Base-by-base conservation (phyloP, 1,140 invertebrate species). In the Drosophila pseudoobscura region DNA sequence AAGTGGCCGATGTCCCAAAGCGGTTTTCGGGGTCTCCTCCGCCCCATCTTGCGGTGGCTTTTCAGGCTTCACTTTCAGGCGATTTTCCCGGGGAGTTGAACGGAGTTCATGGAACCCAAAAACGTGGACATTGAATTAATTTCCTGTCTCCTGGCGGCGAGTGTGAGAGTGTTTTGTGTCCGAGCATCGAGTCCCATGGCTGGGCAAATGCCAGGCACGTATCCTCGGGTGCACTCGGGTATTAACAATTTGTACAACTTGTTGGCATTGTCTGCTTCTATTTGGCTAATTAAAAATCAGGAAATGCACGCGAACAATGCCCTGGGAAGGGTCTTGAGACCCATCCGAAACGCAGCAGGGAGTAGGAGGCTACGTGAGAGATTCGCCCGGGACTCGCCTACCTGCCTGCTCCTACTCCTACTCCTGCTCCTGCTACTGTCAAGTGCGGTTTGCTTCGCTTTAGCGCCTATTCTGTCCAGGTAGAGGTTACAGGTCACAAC, bases 231-330 rank as follows among this genome's bases (percentile, higher is more conserved):
- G 24, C 20, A 11, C 5, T 22, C 58, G 15, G 24, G 35, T 24
- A 35, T 44, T 15, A 46, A 46, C 69, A 50, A 15, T 75, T 68
- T 75, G 71, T 43, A 51, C 54, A 69, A 62, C 26, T 39, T 47
- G 24, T 56, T 56, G 50, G 41, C 65, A 56, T 56, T 69, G 65
- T 69, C 43, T 6, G 17, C 6, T 49, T 68, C 24, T 76, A 55
- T 69, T 82, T 73, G 78, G 66, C 73, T 82, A 82, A 80, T 80
- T 82, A 77, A 80, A 80, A 77, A 80, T 80, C 65, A 73, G 78
- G 73, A 80, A 82, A 80, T 80, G 78, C 78, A 65, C 65, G 7
- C 50, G 54, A 66, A 80, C 72, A 80, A 80, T 77, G 46, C 59
- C 2, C 29, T 20, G 26, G 0, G 5, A 9, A 35, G 20, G 47